Conservation (phyloP, 2,113 vertebrate species). For the Mola mola region DNA sequence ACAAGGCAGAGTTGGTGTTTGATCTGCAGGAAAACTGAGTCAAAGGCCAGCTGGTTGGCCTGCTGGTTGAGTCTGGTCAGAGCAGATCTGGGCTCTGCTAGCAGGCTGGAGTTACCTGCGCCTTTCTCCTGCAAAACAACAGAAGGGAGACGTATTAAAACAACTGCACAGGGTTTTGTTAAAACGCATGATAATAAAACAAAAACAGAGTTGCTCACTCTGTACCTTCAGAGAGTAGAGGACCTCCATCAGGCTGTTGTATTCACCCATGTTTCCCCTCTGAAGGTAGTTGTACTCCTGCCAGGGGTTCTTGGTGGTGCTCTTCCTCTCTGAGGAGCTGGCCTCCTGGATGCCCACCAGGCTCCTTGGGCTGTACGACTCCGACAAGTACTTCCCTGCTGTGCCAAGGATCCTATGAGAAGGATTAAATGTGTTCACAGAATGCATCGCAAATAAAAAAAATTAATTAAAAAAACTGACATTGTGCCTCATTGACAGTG, state of each 20-base stretch:
- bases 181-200: background rate
- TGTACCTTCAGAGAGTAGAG: conserved; percentile 94
- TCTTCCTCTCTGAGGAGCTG: conserved; percentile 85
- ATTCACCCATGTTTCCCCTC: conserved; percentile 86
- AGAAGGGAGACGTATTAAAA: background rate
- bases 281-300: conserved; percentile 97
- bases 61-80: conserved; percentile 94
- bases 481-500: background rate
- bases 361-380: conserved; percentile 94
- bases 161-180: background rate
- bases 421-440: conserved; percentile 5
- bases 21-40: conserved; percentile 96
- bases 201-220: too few species aligned
- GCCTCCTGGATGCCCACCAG: conserved; percentile 89
- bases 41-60: conserved; percentile 94
- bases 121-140: conserved; percentile 88
- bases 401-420: conserved; percentile 87
- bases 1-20: conserved; percentile 91
- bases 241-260: conserved; percentile 91
- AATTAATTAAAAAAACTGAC: background rate
- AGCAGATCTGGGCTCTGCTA: conserved; percentile 80
- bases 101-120: conserved; percentile 86
- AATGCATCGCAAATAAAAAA: background rate
- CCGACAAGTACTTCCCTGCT: conserved; percentile 91
- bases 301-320: conserved; percentile 90